phyloP scores from a whole-genome alignment of 2,113 vertebrate species.

The Platycercus adscitus region DNA sequence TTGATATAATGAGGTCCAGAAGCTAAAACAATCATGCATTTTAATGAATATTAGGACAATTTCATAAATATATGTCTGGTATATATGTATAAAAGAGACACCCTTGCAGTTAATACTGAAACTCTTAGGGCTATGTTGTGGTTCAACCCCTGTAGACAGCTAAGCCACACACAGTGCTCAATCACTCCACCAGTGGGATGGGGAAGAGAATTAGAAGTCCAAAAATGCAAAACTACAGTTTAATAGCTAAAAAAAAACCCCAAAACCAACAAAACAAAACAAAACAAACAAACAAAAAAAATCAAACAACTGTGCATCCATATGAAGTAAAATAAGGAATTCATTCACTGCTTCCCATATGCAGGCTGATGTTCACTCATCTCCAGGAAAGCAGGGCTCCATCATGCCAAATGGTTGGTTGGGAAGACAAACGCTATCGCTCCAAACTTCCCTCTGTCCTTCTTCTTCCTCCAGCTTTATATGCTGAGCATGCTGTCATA shows the following conservation, averaged over 20 bases:
- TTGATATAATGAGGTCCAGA: background rate
- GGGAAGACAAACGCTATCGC: background rate
- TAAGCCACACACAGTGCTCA: background rate
- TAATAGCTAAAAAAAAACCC: background rate
- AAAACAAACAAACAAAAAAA: background rate
- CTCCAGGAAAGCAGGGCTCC: background rate
- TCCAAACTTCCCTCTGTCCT: too few species aligned
- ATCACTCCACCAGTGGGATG: background rate
- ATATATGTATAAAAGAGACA: background rate
- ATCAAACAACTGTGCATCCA: accelerated
- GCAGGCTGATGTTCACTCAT: background rate
- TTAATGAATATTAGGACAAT: background rate
- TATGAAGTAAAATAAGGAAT: background rate
- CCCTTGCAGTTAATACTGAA: background rate
- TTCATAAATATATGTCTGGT: background rate
- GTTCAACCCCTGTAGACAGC: background rate
- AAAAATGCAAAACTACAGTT: background rate
- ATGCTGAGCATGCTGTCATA: background rate
- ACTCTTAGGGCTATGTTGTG: background rate
- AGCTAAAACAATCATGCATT: background rate
- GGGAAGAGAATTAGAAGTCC: background rate
- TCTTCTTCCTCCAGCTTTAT: background rate
- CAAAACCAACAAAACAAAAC: too few species aligned
- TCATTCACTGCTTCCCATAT: accelerated
- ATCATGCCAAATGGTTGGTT: accelerated